phyloP scores from a whole-genome alignment of 2,888 invertebrate species.

The Aphodius granarius region DNA sequence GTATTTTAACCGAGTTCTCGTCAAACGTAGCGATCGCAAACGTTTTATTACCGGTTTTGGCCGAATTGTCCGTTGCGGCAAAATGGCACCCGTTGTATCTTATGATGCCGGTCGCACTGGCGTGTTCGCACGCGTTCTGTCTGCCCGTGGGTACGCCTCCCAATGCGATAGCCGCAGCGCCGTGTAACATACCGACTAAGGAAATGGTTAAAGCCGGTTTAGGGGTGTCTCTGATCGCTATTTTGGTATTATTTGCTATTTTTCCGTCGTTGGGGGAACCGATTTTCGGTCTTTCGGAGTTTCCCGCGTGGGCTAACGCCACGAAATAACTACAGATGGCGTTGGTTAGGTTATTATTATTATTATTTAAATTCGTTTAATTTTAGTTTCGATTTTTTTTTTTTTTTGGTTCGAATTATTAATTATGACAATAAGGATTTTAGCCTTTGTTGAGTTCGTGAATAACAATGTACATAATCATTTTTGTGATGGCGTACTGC shows the following conservation, averaged over 20 bases:
- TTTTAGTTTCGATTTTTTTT: not conserved
- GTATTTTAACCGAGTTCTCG: constrained; percentile 85
- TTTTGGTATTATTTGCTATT: constrained; percentile 68
- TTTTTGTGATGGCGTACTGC: not conserved
- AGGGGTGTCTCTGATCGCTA: constrained; percentile 74
- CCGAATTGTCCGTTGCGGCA: constrained; percentile 67
- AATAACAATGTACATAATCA: constrained; percentile 15
- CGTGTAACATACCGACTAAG: constrained; percentile 75
- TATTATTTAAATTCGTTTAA: not conserved
- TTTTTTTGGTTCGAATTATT: not conserved
- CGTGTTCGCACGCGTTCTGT: constrained; percentile 92
- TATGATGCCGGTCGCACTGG: constrained; percentile 86
- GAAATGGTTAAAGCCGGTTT: constrained; percentile 75
- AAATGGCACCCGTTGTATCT: constrained; percentile 83
- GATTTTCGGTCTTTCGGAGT: constrained; percentile 65
- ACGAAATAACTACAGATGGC: not conserved
- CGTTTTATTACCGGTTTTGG: constrained; percentile 81
- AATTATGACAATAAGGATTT: not conserved
- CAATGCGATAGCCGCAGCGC: constrained; percentile 89
- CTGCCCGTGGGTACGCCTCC: constrained; percentile 94
- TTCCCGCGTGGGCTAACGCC: constrained; percentile 63
- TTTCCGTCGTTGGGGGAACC: constrained; percentile 76
- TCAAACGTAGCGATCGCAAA: constrained; percentile 91
- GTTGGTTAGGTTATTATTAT: not conserved
- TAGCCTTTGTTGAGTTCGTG: not conserved